phyloP scores from a whole-genome alignment of 1,140 invertebrate species.

The Drosophila arizonae region DNA sequence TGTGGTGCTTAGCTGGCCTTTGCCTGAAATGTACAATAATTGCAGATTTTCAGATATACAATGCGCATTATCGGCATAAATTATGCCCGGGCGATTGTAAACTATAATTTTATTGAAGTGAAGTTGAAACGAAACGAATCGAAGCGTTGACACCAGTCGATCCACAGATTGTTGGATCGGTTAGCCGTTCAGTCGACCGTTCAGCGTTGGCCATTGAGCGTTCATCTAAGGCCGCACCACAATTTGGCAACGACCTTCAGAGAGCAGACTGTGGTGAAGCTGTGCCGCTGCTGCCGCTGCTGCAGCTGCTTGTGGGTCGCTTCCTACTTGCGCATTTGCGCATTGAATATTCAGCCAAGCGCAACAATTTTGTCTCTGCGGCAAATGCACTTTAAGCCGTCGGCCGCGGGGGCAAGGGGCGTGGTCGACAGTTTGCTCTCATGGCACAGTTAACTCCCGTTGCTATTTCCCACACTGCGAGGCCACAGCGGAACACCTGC shows the following conservation, averaged over 20 bases:
- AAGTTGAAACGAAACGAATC: not conserved
- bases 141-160: conserved; percentile 33
- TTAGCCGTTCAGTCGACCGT: conserved; percentile 53
- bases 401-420: not conserved
- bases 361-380: conserved; percentile 39
- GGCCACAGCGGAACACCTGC: conserved; percentile 39
- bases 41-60: conserved; percentile 37
- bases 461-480: conserved; percentile 44
- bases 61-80: conserved; percentile 45
- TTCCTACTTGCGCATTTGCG: conserved; percentile 60
- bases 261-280: not conserved
- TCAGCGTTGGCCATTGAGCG: not conserved
- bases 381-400: no score
- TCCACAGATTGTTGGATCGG: conserved; percentile 24
- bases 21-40: conserved; percentile 24
- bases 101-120: conserved; percentile 22
- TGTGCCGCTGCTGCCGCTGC: not conserved
- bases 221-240: conserved; percentile 23
- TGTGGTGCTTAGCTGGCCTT: not conserved
- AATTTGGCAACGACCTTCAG: conserved; percentile 65
- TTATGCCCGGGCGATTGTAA: conserved; percentile 19
- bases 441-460: conserved; percentile 49
- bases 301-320: conserved; percentile 30
- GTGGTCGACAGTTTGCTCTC: conserved; percentile 20
- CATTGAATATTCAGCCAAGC: conserved; percentile 73